Evolutionary conservation across 2,797 vertebrate species (phyloP), one percentile per base, ranked within the genome.

Genomic region (Centropyge bicolor): DNA sequence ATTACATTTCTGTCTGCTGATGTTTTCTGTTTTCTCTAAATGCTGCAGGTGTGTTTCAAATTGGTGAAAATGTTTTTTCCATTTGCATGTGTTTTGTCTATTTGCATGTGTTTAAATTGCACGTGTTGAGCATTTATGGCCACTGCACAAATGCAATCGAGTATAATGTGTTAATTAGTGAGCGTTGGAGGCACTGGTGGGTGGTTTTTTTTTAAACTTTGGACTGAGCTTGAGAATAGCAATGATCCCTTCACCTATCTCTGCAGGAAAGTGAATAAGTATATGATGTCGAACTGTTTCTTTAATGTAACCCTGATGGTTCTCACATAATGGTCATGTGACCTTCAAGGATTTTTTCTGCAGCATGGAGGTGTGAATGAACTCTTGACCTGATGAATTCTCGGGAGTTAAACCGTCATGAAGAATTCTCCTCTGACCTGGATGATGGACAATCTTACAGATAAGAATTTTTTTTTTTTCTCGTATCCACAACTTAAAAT

Each of bases 401-500:
- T 54, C 16, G 3, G 3, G 12, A 17, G 8, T 22, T 31, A 35
- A 31, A 31, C 13, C 13, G 2, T 48, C 31, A 31, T 59, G 17
- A 41, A 22, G 27, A n/a, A 64, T 38, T 20, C 13, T 40, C 54
- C 4, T 56, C 52, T 69, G 49, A 80, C 55, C 38, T 84, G 38
- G 14, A 63, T 43, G 55, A 68, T 10, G 36, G 22, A 24, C 20
- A 69, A 69, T 70, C 11, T 45, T 3, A 41, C 41, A 56, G 36
- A 45, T 35, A 52, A 12, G 6, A 57, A n/a, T n/a, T 51, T 8
- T 73, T 49, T 45, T 72, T 46, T 48, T 57, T 56, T 78, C 40
- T 74, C 16, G 69, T 78, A 62, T 60, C 48, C 55, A 66, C 65
- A 62, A 59, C 65, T 13, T 49, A 74, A 54, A 83, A 72, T 60